These are phyloP conservation scores for Neolamprologus longior DNA, from an alignment of 2,113 vertebrate genomes.

Conservation along the genomic window DNA sequence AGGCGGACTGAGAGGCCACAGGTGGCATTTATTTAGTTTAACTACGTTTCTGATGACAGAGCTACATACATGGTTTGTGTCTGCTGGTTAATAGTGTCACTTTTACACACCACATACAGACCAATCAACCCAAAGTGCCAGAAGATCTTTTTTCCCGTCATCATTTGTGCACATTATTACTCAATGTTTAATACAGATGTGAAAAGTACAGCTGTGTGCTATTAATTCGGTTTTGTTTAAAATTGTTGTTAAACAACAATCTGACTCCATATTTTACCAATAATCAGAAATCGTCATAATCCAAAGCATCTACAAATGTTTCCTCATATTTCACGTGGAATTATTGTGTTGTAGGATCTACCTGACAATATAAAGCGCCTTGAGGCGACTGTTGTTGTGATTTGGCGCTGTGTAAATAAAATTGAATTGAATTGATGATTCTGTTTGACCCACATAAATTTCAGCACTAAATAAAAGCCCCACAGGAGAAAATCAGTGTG, in stretches of 20 bases:
- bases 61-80: background rate
- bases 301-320: accelerated
- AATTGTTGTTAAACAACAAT: background rate
- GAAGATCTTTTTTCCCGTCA: background rate
- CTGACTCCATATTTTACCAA: background rate
- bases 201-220: background rate
- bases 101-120: accelerated
- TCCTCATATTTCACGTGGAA: background rate
- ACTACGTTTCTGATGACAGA: background rate
- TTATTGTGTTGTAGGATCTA: background rate
- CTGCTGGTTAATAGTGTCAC: background rate
- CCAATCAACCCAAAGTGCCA: background rate
- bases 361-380: background rate
- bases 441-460: background rate
- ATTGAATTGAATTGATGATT: background rate
- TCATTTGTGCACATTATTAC: background rate
- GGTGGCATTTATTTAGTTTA: background rate
- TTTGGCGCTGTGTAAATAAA: background rate
- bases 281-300: background rate
- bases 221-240: background rate
- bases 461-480: background rate
- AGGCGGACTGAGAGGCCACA: background rate
- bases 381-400: background rate
- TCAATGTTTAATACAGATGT: background rate
- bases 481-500: background rate